Evolutionary conservation across 2,797 vertebrate species (phyloP), one percentile per base, ranked within the genome.

Genomic region (Hapalemur alaotrensis): DNA sequence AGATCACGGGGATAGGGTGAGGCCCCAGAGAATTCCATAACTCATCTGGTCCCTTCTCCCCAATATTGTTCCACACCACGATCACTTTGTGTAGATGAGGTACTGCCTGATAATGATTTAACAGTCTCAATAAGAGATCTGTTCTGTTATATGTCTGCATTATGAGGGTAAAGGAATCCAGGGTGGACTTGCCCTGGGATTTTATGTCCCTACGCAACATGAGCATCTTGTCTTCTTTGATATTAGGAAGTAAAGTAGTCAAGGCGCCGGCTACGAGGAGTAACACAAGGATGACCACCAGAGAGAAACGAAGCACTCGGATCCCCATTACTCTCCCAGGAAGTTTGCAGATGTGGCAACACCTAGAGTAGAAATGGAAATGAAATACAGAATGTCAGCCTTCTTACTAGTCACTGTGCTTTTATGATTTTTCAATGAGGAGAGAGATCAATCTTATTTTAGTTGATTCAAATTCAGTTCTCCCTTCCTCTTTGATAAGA

Each of bases 131-230:
- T 80, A 99, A 98, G 85, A 99, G 93, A 96, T 99, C 99, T 1
- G 99, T 99, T 97, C 99, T 99, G n/a, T 99, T 99, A 88, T 99
- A 99, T 0, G 99, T 99, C 95, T 99, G 99, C 98, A 99, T 99
- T 97, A 99, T 97, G 80, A 99, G 98, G 57, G 99, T 99, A 78
- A 99, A 99, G 30, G 98, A 98, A 94, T 99, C 98, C 69, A 93
- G 96, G 85, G 97, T 93, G 9, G 96, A 78, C 4, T 92, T 97
- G 83, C 98, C 95, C 97, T 98, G 98, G 70, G 97, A 22, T 91
- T 98, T 98, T 61, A 97, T 76, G 91, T 98, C 98, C 92, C 99
- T 98, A 38, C 98, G 98, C 0, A 95, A 94, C 63, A 96, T 95
- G 54, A 98, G 97, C 96, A 98, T 92, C 97, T 98, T 98, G 67